Conservation (phyloP, 1,140 invertebrate species). For the Lanistes nyassanus region DNA sequence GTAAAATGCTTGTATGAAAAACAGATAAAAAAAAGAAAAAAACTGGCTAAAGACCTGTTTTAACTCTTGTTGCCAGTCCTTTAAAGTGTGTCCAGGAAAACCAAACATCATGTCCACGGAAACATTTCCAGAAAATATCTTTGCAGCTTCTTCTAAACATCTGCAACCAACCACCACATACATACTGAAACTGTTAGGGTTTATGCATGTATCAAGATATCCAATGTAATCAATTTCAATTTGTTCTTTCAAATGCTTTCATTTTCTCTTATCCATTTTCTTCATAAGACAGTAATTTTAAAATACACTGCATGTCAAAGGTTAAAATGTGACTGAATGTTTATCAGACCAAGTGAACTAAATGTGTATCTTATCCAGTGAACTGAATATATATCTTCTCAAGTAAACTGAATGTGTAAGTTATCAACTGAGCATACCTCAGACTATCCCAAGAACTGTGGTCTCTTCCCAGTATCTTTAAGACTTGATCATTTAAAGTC, state of each 20-base stretch:
- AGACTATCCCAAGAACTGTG: slow-evolving; percentile 51
- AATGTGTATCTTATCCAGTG: too few species aligned
- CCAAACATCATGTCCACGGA: slow-evolving; percentile 65
- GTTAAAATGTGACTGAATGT: too few species aligned
- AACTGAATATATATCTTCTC: too few species aligned
- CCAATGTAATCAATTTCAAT: too few species aligned
- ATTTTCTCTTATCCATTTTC: too few species aligned
- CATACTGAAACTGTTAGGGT: too few species aligned
- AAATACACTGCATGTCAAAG: too few species aligned
- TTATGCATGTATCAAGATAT: too few species aligned
- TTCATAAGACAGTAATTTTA: too few species aligned
- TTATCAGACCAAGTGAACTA: too few species aligned
- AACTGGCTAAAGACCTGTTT: slow-evolving; percentile 33
- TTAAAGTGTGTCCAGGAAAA: slow-evolving; percentile 50
- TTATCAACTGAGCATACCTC: slow-evolving; percentile 31
- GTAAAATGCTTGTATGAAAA: background rate
- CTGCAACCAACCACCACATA: slow-evolving; percentile 38
- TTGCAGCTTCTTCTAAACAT: slow-evolving; percentile 45
- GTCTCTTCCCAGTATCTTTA: slow-evolving; percentile 52
- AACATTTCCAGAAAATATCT: slow-evolving; percentile 44
- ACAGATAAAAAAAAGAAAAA: background rate
- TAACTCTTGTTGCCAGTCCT: slow-evolving; percentile 49
- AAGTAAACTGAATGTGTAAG: too few species aligned
- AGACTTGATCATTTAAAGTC: slow-evolving; percentile 38
- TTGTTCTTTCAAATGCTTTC: too few species aligned